These are phyloP conservation scores for Poeciliopsis infans DNA, from an alignment of 2,797 vertebrate genomes.

Conservation along the genomic window DNA sequence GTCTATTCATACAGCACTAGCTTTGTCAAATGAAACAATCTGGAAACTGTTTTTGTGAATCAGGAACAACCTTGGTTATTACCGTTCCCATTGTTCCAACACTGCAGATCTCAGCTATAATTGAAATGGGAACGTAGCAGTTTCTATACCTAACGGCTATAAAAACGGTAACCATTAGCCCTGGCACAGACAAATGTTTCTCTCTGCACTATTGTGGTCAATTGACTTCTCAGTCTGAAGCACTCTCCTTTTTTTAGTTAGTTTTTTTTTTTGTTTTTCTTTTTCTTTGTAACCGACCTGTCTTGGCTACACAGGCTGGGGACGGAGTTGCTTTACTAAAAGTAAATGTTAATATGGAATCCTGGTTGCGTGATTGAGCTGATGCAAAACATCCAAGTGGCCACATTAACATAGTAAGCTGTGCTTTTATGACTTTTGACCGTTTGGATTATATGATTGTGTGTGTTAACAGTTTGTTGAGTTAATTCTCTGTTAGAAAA, in stretches of 20 bases:
- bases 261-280: no score
- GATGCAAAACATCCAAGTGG: background rate
- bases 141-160: background rate
- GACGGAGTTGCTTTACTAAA: background rate
- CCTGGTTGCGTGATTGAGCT: background rate
- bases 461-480: background rate
- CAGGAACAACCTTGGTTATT: background rate
- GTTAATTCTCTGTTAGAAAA: background rate
- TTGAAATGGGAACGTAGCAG: background rate
- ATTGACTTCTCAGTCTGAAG: background rate
- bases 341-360: background rate
- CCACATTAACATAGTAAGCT: background rate
- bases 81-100: background rate
- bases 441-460: background rate
- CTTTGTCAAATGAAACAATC: background rate
- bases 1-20: background rate
- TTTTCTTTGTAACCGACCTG: background rate
- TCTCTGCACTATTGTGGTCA: background rate
- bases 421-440: background rate
- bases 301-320: background rate
- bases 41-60: background rate
- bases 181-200: background rate
- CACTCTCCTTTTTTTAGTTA: background rate
- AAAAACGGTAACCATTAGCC: background rate
- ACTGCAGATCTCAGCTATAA: background rate